phyloP scores from a whole-genome alignment of 2,888 invertebrate species.

The Apamea crenata region DNA sequence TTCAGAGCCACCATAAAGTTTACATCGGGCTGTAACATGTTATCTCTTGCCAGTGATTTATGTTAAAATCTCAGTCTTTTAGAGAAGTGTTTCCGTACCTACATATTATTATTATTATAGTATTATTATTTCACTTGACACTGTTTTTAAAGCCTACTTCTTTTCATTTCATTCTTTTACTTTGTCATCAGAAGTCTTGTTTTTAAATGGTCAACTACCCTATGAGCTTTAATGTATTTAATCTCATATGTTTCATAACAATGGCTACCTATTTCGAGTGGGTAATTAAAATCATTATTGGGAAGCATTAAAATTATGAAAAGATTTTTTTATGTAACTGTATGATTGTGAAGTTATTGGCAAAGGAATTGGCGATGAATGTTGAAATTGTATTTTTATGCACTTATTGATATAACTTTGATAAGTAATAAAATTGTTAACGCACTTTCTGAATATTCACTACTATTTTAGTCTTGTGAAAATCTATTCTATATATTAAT shows the following conservation, averaged over 20 bases:
- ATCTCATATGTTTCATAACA: slow-evolving; percentile 15
- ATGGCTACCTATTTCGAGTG: slow-evolving; percentile 40
- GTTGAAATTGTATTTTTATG: slow-evolving; percentile 75
- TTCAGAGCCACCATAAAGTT: not conserved
- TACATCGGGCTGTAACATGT: not conserved
- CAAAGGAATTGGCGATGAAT: slow-evolving; percentile 74
- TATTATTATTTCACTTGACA: not conserved
- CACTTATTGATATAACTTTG: slow-evolving; percentile 72
- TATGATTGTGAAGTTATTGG: slow-evolving; percentile 47
- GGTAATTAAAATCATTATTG: slow-evolving; percentile 36
- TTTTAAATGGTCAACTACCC: slow-evolving; percentile 6
- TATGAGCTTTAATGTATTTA: slow-evolving; percentile 15
- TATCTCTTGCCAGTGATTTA: not conserved
- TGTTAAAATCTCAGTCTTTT: not conserved
- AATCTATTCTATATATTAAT: slow-evolving; percentile 55
- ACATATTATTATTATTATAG: no score
- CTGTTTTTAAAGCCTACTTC: not conserved
- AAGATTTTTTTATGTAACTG: slow-evolving; percentile 28
- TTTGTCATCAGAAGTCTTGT: not conserved
- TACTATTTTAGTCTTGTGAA: slow-evolving; percentile 60
- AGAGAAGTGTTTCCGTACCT: not conserved
- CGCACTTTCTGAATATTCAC: slow-evolving; percentile 70
- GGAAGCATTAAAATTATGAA: slow-evolving; percentile 49
- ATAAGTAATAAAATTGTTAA: slow-evolving; percentile 69
- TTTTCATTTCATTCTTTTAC: no score